Evolutionary conservation across 2,113 vertebrate genomes (phyloP).

Genomic region (Melanerpes aurifrons): DNA sequence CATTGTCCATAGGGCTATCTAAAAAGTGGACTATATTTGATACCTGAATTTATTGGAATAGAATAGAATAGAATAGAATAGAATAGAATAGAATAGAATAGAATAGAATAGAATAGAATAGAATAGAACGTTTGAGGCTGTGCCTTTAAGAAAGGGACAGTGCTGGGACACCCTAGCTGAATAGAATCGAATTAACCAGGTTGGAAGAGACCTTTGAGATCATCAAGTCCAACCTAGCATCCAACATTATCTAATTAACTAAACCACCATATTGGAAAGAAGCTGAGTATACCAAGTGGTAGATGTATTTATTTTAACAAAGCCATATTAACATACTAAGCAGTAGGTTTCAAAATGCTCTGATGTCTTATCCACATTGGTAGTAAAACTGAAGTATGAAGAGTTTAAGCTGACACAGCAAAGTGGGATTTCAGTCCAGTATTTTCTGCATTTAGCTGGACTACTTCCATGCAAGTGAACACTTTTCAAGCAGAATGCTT

Average conservation of each 20-base stretch:
- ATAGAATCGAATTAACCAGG: too few relatives aligned
- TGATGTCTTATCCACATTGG: neutral
- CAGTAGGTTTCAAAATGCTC: neutral
- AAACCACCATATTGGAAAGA: accelerated
- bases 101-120: too few relatives aligned
- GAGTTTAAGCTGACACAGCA: neutral
- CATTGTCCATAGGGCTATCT: neutral
- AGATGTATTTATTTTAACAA: neutral
- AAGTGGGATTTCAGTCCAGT: neutral
- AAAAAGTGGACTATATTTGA: neutral
- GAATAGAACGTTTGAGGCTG: too few relatives aligned
- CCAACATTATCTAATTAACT: too few relatives aligned
- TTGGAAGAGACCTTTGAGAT: too few relatives aligned
- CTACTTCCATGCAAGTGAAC: neutral
- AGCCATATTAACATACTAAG: neutral
- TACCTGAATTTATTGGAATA: neutral
- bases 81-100: too few relatives aligned
- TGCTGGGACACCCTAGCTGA: too few relatives aligned
- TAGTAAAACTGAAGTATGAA: neutral
- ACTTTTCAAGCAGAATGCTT: neutral
- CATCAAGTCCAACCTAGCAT: too few relatives aligned
- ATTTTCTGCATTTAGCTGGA: neutral
- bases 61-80: neutral
- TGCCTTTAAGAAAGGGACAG: too few relatives aligned
- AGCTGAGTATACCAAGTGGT: neutral